Conservation (phyloP, 2,113 vertebrate genomes). For the Heterochromis multidens region DNA sequence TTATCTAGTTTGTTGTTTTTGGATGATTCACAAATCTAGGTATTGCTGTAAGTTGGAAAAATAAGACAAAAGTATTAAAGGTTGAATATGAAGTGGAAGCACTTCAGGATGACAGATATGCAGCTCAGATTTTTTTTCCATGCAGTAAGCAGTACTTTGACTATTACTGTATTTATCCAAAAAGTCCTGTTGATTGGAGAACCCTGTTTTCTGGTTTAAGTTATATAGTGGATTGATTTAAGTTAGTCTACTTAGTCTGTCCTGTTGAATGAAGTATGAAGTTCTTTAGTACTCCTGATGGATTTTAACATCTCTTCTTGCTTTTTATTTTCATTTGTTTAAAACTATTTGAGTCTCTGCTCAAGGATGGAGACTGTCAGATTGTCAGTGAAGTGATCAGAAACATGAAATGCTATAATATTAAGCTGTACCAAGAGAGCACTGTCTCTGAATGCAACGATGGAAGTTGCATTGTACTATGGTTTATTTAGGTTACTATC, state of each 20-base stretch:
- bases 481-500: constrained; percentile 5
- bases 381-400: neutral
- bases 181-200: neutral
- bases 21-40: neutral
- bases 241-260: neutral
- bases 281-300: neutral
- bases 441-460: neutral
- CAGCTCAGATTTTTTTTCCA: neutral
- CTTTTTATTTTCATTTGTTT: neutral
- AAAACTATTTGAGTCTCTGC: neutral
- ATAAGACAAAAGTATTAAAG: neutral
- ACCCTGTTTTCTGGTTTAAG: neutral
- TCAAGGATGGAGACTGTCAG: neutral
- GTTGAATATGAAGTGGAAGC: neutral
- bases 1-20: neutral
- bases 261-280: neutral
- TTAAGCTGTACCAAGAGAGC: neutral
- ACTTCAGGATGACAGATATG: neutral
- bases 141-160: neutral
- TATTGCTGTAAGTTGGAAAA: neutral
- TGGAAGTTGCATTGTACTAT: neutral
- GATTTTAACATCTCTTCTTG: neutral
- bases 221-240: neutral
- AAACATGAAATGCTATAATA: neutral
- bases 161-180: neutral